Evolutionary conservation across 2,113 vertebrate genomes (phyloP).

Genomic region (Cephalopterus ornatus): DNA sequence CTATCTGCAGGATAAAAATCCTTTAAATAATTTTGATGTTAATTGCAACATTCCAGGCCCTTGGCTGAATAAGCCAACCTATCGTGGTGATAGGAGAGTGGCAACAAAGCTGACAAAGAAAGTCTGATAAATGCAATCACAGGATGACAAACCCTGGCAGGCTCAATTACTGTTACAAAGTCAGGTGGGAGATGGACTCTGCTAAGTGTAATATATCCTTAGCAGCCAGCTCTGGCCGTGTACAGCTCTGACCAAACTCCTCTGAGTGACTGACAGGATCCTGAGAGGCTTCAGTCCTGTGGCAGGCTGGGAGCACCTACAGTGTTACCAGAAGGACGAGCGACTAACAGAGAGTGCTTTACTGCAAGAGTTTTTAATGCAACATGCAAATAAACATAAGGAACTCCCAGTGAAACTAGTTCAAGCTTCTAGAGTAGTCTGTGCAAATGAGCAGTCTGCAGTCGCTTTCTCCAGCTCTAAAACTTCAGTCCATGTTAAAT

Average conservation of each 20-base stretch:
- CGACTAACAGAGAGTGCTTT: neutral
- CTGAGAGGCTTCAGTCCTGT: neutral
- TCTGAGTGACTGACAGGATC: neutral
- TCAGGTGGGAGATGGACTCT: constrained; percentile 22
- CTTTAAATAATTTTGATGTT: constrained; percentile 35
- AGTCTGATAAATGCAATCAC: constrained; percentile 30
- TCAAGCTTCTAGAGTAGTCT: neutral
- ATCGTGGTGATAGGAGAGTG: neutral
- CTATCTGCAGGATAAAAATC: neutral
- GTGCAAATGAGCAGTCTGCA: neutral
- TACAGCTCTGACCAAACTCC: neutral
- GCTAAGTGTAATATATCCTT: constrained; percentile 6
- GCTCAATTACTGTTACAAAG: neutral
- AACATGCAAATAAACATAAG: neutral
- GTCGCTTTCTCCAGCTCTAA: neutral
- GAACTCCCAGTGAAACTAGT: neutral
- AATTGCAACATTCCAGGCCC: constrained; percentile 1
- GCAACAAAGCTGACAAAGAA: constrained; percentile 29
- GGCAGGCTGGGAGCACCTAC: neutral
- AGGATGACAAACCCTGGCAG: constrained; percentile 42
- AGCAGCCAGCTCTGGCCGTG: neutral
- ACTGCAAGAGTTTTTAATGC: neutral
- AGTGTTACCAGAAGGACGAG: neutral
- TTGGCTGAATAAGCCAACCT: neutral
- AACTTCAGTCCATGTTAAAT: neutral